phyloP scores from a whole-genome alignment of 2,797 vertebrate genomes.

The Cephalopachus bancanus region DNA sequence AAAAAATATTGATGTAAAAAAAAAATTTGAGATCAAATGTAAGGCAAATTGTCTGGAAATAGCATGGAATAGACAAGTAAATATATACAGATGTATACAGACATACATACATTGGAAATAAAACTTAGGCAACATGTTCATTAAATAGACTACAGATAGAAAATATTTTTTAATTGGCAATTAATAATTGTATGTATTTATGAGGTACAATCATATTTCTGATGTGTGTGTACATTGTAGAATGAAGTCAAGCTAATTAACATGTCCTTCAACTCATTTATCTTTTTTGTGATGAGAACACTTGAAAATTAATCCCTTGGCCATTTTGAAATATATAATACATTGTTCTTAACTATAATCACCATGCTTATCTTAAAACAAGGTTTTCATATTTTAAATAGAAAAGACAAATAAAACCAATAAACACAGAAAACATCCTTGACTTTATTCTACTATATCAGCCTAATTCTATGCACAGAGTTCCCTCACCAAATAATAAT shows the following conservation, averaged over 20 bases:
- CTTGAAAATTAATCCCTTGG: not conserved
- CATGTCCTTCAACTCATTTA: not conserved
- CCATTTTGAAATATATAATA: not conserved
- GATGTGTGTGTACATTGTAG: not conserved
- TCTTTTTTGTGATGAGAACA: not conserved
- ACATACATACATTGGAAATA: not conserved
- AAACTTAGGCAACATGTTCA: not conserved
- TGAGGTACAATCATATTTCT: not conserved
- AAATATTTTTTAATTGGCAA: not conserved
- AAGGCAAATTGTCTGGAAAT: not conserved
- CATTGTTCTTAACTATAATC: not conserved
- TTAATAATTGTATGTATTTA: not conserved
- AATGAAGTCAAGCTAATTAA: not conserved
- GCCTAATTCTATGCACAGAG: not conserved
- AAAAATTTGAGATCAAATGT: not conserved
- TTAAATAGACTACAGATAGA: not conserved
- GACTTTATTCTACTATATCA: not conserved
- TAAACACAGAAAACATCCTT: not conserved
- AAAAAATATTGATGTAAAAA: not conserved
- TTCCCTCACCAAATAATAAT: not conserved
- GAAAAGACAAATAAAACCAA: conserved; percentile 10
- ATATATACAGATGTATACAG: not conserved
- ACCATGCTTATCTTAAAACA: not conserved
- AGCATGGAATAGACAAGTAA: not conserved
- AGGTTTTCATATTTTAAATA: not conserved